These are phyloP conservation scores for Mormyrus lacerda DNA, from an alignment of 2,113 vertebrate species.

Conservation along the genomic window DNA sequence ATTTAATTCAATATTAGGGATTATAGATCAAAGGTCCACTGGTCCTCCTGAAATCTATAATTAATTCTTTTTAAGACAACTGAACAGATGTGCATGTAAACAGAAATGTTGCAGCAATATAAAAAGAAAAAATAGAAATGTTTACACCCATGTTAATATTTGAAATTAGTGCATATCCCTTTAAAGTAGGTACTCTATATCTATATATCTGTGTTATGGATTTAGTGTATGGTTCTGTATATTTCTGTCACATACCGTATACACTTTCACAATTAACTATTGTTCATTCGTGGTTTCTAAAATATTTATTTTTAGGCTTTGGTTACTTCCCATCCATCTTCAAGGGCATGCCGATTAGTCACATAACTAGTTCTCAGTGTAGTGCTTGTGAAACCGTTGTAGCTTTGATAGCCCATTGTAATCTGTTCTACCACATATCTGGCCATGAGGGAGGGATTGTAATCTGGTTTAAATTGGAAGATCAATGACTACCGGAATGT, in stretches of 20 bases:
- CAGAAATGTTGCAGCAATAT: background rate
- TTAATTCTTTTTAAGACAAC: background rate
- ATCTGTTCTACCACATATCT: background rate
- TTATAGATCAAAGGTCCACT: constrained; percentile 16
- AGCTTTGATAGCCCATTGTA: background rate
- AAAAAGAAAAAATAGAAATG: background rate
- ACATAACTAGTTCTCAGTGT: background rate
- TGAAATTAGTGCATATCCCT: background rate
- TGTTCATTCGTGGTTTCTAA: background rate
- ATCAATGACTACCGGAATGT: background rate
- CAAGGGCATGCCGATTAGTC: background rate
- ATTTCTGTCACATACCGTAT: background rate
- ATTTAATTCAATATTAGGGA: constrained; percentile 45
- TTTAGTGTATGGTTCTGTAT: background rate
- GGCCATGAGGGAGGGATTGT: background rate
- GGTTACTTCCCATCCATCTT: background rate
- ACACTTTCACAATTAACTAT: background rate
- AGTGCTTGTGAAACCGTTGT: background rate
- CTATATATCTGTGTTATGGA: background rate
- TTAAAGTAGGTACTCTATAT: background rate
- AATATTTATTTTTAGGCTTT: background rate
- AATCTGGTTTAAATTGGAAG: background rate
- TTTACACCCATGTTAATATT: background rate
- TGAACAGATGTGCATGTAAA: background rate
- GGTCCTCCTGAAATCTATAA: constrained; percentile 32